Conservation (phyloP, 2,888 invertebrate genomes). For the Geotrupes spiniger region DNA sequence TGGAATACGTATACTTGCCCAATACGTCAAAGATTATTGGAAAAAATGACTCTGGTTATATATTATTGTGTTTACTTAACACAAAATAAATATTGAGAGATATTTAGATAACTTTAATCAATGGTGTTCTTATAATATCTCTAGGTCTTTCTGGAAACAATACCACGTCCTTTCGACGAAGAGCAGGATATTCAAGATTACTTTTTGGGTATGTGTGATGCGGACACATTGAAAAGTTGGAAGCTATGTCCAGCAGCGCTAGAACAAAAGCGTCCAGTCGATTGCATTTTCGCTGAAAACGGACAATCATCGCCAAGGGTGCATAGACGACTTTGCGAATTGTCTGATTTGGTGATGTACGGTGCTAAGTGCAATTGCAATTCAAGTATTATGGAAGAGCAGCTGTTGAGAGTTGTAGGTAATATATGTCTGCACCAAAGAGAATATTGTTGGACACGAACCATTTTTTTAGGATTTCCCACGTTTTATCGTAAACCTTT, state of each 20-base stretch:
- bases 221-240: conserved; percentile 46
- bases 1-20: too few species aligned
- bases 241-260: conserved; percentile 45
- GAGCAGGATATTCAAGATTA: conserved; percentile 38
- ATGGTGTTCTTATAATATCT: too few species aligned
- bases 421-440: conserved; percentile 5
- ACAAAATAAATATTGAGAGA: too few species aligned
- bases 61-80: conserved; percentile 3
- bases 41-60: too few species aligned
- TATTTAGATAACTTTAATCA: too few species aligned
- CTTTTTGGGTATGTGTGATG: conserved; percentile 50
- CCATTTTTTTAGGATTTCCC: conserved; percentile 45
- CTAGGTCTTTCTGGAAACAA: conserved; percentile 44
- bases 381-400: conserved; percentile 37
- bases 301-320: conserved; percentile 42
- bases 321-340: conserved; percentile 50
- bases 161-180: conserved; percentile 26
- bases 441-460: conserved; percentile 1
- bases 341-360: conserved; percentile 40
- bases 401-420: conserved; percentile 46
- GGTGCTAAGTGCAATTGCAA: conserved; percentile 40
- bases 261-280: conserved; percentile 34
- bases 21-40: too few species aligned
- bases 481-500: conserved; percentile 49
- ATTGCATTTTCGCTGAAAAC: conserved; percentile 44